Base-by-base conservation (phyloP, 2,888 invertebrate genomes). In the Drosophila setosimentum region DNA sequence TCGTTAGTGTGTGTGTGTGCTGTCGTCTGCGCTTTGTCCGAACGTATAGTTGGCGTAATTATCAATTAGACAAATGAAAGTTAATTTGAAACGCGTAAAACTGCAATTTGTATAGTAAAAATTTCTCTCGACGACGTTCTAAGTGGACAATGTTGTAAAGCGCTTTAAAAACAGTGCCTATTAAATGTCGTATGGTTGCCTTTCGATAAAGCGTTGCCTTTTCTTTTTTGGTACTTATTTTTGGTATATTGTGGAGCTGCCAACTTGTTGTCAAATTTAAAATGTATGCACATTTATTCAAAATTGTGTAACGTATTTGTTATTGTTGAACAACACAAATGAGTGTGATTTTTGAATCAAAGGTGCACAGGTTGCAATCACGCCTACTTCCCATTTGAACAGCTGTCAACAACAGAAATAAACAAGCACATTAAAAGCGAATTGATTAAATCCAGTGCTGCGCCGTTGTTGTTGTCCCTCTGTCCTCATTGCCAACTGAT, bases 51-150 rank as follows among this genome's bases (percentile, higher is more conserved):
- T 40, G 6, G 18, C 16, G 50, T 37, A 48, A 35, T 40, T 58
- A 6, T 29, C 21, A 55, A 35, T 16, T 45, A 63, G 30, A 63
- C 33, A 21, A 49, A 42, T 51, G 24, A 49, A 48, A 64, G 59
- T 65, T 24, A 33, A 48, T 51, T 61, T 78, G 16, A 57, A 78
- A 60, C 69, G 60, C 63, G 60, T 58, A 58, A 68, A 64, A 40
- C 37, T 73, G 49, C 63, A 73, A 73, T 54, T 73, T 62, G 21
- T 81, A 62, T 59, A 78, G 73, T 63, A 63, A 53, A 73, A 81
- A 67, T 81, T 78, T 78, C 68, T 77, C 78, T 62, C 48, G 68
- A 73, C 65, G 81, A 68, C 59, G 81, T 78, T 78, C 78, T 78
- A 50, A n/a, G 40, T 42, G 16, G 48, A n/a, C 45, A 73, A 63